phyloP scores from a whole-genome alignment of 2,888 invertebrate species.

The Alsophila aescularia region DNA sequence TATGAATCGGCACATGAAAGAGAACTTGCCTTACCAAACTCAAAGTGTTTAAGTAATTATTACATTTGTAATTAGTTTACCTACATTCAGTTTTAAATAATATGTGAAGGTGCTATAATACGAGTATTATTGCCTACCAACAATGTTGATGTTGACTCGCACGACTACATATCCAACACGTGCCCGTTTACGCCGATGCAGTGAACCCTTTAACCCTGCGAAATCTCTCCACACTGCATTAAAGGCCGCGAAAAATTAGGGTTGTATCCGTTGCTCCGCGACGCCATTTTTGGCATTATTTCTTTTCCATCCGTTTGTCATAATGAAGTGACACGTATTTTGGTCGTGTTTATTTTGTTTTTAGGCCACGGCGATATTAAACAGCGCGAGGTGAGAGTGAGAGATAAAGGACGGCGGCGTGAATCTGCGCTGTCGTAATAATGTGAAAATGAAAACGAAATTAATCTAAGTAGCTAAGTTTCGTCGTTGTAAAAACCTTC shows the following conservation, averaged over 20 bases:
- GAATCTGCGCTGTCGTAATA: slow-evolving; percentile 22
- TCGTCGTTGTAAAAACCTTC: too few species aligned
- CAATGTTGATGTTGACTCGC: too few species aligned
- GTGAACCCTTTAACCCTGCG: slow-evolving; percentile 32
- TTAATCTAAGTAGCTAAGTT: too few species aligned
- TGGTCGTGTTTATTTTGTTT: slow-evolving; percentile 23
- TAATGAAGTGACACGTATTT: slow-evolving; percentile 27
- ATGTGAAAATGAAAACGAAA: neutral
- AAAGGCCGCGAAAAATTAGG: slow-evolving; percentile 30
- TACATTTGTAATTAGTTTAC: too few species aligned
- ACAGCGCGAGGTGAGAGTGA: slow-evolving; percentile 29
- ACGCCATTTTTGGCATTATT: slow-evolving; percentile 24
- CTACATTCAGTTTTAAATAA: too few species aligned
- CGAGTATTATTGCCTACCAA: too few species aligned
- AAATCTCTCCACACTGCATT: slow-evolving; percentile 27
- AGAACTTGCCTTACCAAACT: too few species aligned
- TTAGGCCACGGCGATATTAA: slow-evolving; percentile 31
- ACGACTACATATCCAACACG: too few species aligned
- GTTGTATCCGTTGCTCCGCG: slow-evolving; percentile 21
- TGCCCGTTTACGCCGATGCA: slow-evolving; percentile 21
- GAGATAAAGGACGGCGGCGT: slow-evolving; percentile 20
- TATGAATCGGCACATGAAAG: too few species aligned
- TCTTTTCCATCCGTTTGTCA: slow-evolving; percentile 3
- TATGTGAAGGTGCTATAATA: too few species aligned
- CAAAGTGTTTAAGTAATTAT: too few species aligned